phyloP scores from a whole-genome alignment of 2,797 vertebrate species.

The Iguana delicatissima region DNA sequence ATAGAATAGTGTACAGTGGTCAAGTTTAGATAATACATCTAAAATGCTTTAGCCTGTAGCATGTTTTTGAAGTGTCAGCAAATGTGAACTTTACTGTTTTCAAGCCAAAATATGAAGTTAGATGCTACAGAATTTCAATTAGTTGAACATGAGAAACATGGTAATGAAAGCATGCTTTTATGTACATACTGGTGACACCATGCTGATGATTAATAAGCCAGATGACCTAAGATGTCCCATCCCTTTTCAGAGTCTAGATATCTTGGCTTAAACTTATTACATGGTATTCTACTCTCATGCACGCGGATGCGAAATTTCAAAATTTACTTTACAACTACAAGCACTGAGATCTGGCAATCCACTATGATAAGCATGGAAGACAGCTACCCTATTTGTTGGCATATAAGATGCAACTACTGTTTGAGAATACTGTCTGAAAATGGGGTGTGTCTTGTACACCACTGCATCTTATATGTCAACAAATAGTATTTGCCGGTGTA shows the following conservation, averaged over 20 bases:
- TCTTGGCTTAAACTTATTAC: not conserved
- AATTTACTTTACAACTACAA: not conserved
- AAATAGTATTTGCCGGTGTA: too few species aligned
- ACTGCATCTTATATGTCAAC: too few species aligned
- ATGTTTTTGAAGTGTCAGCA: constrained; percentile 55
- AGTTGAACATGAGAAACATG: constrained; percentile 42
- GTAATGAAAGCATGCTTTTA: constrained; percentile 61
- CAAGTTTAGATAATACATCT: constrained; percentile 76
- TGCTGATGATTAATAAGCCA: constrained; percentile 40
- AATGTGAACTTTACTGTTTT: constrained; percentile 35
- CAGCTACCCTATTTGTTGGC: not conserved
- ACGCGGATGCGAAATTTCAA: not conserved
- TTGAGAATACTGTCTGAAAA: too few species aligned
- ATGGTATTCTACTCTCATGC: not conserved
- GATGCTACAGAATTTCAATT: constrained; percentile 58
- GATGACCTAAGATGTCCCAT: constrained; percentile 56
- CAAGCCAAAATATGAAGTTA: constrained; percentile 46
- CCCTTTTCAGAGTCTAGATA: constrained; percentile 59
- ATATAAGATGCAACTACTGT: too few species aligned
- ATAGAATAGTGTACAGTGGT: constrained; percentile 73
- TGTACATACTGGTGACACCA: constrained; percentile 61
- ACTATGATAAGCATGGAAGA: not conserved
- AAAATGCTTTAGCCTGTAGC: constrained; percentile 59
- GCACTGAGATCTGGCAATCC: not conserved
- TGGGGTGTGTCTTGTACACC: too few species aligned